Evolutionary conservation across 2,797 vertebrate genomes (phyloP).

Genomic region (Enteromius fasciolatus): DNA sequence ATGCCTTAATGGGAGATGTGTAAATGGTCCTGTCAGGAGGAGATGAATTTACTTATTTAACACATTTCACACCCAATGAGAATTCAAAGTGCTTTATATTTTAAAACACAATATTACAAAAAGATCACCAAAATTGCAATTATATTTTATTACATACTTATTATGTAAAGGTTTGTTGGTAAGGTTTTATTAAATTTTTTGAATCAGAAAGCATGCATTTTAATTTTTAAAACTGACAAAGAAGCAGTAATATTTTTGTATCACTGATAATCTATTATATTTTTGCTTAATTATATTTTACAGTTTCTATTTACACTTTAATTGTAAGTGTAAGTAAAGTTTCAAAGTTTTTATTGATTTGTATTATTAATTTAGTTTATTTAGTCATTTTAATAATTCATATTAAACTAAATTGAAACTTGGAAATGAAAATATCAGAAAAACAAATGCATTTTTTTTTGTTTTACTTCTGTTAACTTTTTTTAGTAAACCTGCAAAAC

Average conservation of each 20-base stretch:
- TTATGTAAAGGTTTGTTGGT: not conserved
- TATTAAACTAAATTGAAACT: too few relatives aligned
- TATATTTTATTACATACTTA: not conserved
- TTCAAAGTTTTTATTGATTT: not conserved
- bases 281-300: not conserved
- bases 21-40: slow-evolving; percentile 83
- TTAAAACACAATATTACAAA: not conserved
- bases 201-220: not conserved
- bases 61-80: not conserved
- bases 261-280: not conserved
- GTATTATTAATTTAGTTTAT: not conserved
- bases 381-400: not conserved
- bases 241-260: not conserved
- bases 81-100: not conserved
- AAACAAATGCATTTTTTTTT: not conserved
- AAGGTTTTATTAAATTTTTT: not conserved
- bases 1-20: slow-evolving; percentile 91
- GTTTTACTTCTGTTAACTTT: not conserved
- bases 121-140: not conserved
- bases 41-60: not conserved
- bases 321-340: not conserved
- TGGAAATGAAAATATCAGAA: not conserved
- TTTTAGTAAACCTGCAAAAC: not conserved
- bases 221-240: not conserved
- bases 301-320: not conserved